These are phyloP conservation scores for Passer domesticus DNA, from an alignment of 2,113 vertebrate genomes.

Conservation along the genomic window DNA sequence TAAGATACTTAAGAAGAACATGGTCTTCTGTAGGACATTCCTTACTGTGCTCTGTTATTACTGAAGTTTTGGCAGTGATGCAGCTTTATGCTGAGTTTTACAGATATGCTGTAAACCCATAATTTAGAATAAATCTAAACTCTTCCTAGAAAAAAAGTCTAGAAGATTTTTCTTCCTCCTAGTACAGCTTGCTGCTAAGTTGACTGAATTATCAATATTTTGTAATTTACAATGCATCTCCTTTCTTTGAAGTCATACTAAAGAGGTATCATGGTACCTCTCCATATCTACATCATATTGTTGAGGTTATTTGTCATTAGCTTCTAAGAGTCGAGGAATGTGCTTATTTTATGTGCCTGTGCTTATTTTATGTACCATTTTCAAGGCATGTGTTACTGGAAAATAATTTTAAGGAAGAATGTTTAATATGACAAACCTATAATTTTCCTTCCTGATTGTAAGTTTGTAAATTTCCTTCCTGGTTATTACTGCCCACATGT, in stretches of 20 bases:
- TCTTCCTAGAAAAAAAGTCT: not conserved
- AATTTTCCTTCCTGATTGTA: not conserved
- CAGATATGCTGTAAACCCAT: not conserved
- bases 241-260: not conserved
- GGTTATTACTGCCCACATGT: rapidly evolving
- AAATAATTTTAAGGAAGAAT: not conserved
- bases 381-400: not conserved
- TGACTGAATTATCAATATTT: not conserved
- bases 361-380: not conserved
- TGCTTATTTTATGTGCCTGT: not conserved
- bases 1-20: not conserved
- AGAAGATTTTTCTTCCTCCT: not conserved
- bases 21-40: not conserved
- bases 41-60: not conserved
- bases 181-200: not conserved
- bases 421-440: not conserved
- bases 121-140: not conserved
- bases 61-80: not conserved
- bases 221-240: not conserved
- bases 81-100: not conserved
- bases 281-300: not conserved
- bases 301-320: not conserved
- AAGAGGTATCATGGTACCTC: not conserved
- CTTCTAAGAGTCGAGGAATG: not conserved
- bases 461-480: not conserved